phyloP scores from a whole-genome alignment of 1,140 invertebrate genomes.

The Nautilus pompilius region DNA sequence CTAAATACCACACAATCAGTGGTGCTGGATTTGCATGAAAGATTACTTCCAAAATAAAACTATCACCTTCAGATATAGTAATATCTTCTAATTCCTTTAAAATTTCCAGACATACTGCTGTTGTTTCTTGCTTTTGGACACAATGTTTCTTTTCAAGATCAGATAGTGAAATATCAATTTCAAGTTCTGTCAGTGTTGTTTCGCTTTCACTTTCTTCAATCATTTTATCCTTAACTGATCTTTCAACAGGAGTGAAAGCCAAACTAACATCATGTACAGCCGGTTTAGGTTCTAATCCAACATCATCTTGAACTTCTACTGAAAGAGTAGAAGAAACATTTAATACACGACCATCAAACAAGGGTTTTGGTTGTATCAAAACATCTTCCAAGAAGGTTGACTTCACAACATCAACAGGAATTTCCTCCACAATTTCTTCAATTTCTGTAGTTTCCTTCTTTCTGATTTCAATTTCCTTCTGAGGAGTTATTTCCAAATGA shows the following conservation, averaged over 20 bases:
- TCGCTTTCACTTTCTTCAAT: background rate
- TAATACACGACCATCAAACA: no score
- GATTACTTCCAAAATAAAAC: slow-evolving; percentile 59
- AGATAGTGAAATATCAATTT: background rate
- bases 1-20: slow-evolving; percentile 85
- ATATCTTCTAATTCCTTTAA: slow-evolving; percentile 16
- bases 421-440: slow-evolving; percentile 2
- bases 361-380: no score
- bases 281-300: no score
- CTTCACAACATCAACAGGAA: slow-evolving; percentile 3
- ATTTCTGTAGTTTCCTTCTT: background rate
- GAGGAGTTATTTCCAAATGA: background rate
- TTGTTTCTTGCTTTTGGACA: slow-evolving; percentile 3
- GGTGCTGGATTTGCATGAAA: slow-evolving; percentile 88
- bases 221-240: no score
- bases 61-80: slow-evolving; percentile 25
- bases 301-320: no score
- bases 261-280: no score
- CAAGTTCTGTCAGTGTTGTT: background rate
- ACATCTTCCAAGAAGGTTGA: no score
- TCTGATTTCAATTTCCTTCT: background rate
- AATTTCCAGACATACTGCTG: background rate
- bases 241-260: no score
- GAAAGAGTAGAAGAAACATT: no score
- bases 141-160: background rate